Conservation (phyloP, 1,140 invertebrate species). For the Andricus grossulariae region DNA sequence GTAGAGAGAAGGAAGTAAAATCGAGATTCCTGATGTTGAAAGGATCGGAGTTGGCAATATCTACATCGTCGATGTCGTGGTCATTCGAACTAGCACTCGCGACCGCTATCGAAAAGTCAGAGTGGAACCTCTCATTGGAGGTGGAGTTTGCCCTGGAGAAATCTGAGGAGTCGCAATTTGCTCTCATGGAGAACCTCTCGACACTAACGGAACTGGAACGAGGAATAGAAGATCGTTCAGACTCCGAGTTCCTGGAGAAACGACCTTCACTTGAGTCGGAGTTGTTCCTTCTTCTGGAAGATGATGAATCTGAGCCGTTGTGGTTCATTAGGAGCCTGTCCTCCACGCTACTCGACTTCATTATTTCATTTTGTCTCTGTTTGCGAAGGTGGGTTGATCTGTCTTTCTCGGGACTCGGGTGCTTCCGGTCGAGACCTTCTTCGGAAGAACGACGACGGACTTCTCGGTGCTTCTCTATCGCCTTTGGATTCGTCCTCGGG, state of each 20-base stretch:
- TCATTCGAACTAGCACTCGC: slow-evolving; percentile 73
- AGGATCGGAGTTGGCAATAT: slow-evolving; percentile 69
- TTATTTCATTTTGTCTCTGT: slow-evolving; percentile 71
- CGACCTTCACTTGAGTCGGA: slow-evolving; percentile 71
- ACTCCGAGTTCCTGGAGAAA: slow-evolving; percentile 70
- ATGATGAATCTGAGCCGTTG: slow-evolving; percentile 46
- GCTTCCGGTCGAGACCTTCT: slow-evolving; percentile 58
- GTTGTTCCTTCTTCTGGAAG: slow-evolving; percentile 61
- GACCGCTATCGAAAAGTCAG: slow-evolving; percentile 73
- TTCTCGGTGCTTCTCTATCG: slow-evolving; percentile 85
- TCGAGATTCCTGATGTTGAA: slow-evolving; percentile 72
- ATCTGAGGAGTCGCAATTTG: slow-evolving; percentile 72
- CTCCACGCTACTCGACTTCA: slow-evolving; percentile 71
- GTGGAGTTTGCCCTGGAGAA: slow-evolving; percentile 72
- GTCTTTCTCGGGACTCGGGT: slow-evolving; percentile 50
- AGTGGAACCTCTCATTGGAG: slow-evolving; percentile 73
- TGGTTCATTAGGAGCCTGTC: slow-evolving; percentile 67
- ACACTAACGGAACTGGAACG: slow-evolving; percentile 71
- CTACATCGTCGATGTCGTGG: slow-evolving; percentile 60
- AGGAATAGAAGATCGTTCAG: slow-evolving; percentile 70
- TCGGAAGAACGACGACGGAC: slow-evolving; percentile 79
- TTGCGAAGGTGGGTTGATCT: slow-evolving; percentile 53
- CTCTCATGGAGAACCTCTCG: slow-evolving; percentile 72
- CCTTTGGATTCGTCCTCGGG: slow-evolving; percentile 81
- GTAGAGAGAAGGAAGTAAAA: slow-evolving; percentile 67